These are phyloP conservation scores for Drosophila demipolita DNA, from an alignment of 2,888 invertebrate genomes.

Conservation along the genomic window DNA sequence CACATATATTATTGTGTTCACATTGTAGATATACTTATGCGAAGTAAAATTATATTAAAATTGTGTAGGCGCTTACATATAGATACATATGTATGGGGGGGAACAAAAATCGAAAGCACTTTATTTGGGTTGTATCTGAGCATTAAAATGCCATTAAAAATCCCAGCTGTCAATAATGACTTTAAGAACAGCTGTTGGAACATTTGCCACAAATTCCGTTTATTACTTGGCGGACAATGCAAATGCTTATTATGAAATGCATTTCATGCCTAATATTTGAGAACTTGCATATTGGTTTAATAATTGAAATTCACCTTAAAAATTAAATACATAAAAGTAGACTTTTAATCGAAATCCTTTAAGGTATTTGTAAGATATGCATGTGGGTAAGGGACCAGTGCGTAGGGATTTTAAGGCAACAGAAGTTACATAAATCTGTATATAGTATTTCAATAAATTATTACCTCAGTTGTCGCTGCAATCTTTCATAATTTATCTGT, in stretches of 20 bases:
- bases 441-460: conserved; percentile 6
- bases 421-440: conserved; percentile 10
- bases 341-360: background rate
- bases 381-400: no score
- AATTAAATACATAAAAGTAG: background rate
- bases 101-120: conserved; percentile 19
- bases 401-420: conserved; percentile 1
- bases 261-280: conserved; percentile 9
- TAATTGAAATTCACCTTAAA: background rate
- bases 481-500: conserved; percentile 17
- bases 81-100: conserved; percentile 13
- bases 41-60: conserved; percentile 21
- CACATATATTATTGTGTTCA: conserved; percentile 1
- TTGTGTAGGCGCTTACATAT: conserved; percentile 4
- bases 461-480: conserved; percentile 23
- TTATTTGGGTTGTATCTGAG: conserved; percentile 44
- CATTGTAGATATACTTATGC: conserved; percentile 6
- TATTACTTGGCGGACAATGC: conserved; percentile 27
- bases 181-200: conserved; percentile 43
- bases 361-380: background rate
- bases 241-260: conserved; percentile 20
- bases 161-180: conserved; percentile 60
- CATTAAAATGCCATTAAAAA: conserved; percentile 57
- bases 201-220: conserved; percentile 35
- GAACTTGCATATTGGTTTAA: background rate